Conservation (phyloP, 1,140 invertebrate species). For the Alviniconcha marisindica region DNA sequence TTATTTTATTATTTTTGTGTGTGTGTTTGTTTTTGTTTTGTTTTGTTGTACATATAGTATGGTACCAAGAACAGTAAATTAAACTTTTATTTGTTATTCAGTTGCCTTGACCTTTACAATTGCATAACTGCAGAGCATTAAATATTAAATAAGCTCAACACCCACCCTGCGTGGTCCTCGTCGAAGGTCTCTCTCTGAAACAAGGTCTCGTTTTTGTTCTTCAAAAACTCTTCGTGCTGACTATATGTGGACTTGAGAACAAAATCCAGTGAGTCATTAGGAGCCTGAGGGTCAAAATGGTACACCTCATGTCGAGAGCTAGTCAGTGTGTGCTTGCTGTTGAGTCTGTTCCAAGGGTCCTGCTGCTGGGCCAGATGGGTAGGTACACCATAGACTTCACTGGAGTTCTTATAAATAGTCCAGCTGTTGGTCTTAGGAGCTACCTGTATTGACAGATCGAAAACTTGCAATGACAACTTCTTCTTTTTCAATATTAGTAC, state of each 20-base stretch:
- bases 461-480: too few species aligned
- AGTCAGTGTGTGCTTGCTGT: conserved; percentile 67
- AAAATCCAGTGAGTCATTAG: conserved; percentile 75
- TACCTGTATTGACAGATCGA: too few species aligned
- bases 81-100: too few species aligned
- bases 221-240: conserved; percentile 74
- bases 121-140: neutral
- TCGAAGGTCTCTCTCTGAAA: conserved; percentile 74
- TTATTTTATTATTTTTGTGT: too few species aligned
- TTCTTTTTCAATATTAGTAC: too few species aligned
- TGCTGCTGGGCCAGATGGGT: conserved; percentile 69
- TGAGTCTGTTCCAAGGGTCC: conserved; percentile 74
- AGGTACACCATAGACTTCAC: conserved; percentile 44
- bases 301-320: conserved; percentile 70
- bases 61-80: too few species aligned
- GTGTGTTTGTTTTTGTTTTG: too few species aligned
- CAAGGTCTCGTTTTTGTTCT: conserved; percentile 68
- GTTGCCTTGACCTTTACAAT: neutral
- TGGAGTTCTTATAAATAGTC: conserved; percentile 2
- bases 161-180: conserved; percentile 68
- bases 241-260: conserved; percentile 74
- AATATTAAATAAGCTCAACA: too few species aligned
- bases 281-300: conserved; percentile 72
- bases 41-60: neutral
- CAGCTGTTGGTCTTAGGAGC: conserved; percentile 10